Conservation (phyloP, 2,888 invertebrate genomes). For the Hermaeophaga mercurialis region DNA sequence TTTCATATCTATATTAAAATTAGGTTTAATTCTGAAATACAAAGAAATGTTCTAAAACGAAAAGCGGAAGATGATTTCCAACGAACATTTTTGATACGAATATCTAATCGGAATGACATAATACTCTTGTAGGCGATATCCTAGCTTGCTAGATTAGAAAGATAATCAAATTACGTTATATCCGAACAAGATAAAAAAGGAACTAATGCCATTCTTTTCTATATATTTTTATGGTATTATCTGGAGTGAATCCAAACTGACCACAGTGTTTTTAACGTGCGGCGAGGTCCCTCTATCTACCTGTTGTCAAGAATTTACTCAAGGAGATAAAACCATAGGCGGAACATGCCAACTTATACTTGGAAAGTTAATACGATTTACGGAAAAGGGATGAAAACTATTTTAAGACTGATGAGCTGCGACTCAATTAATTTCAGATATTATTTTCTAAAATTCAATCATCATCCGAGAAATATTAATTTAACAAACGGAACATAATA, state of each 20-base stretch:
- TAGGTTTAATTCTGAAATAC: conserved; percentile 16
- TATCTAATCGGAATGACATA: conserved; percentile 27
- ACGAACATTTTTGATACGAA: conserved; percentile 24
- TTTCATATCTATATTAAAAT: conserved; percentile 8
- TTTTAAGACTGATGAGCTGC: no score
- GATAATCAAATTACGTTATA: conserved; percentile 25
- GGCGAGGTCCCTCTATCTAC: conserved; percentile 12
- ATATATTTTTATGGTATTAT: conserved; percentile 16
- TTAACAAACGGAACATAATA: not conserved
- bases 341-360: not conserved
- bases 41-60: conserved; percentile 20
- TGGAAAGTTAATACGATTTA: no score
- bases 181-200: conserved; percentile 23
- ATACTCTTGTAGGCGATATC: conserved; percentile 25
- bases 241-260: conserved; percentile 20
- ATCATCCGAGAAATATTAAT: not conserved
- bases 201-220: conserved; percentile 17
- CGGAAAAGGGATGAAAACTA: no score
- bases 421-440: not conserved
- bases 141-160: conserved; percentile 22
- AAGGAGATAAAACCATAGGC: conserved; percentile 11
- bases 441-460: not conserved
- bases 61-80: conserved; percentile 20
- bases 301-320: conserved; percentile 10
- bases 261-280: conserved; percentile 16